Evolutionary conservation across 1,140 invertebrate genomes (phyloP), one percentile per base, ranked within the genome.

Genomic region (Proctacanthus coquilletti): DNA sequence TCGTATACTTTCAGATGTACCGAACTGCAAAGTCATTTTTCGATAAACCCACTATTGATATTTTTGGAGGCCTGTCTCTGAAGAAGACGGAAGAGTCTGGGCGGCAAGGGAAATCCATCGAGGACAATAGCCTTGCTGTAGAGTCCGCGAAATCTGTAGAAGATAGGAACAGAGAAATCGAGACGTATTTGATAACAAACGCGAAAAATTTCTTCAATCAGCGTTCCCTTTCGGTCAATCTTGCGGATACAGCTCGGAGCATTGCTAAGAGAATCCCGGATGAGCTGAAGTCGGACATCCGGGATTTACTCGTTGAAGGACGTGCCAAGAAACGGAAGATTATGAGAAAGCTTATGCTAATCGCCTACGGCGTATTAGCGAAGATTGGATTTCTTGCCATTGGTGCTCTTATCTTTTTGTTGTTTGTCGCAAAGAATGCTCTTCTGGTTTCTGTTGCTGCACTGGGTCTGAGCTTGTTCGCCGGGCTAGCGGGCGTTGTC

Each of bases 351-450:
- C 48, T 77, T 14, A 43, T 75, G 36, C 74, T 74, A 6, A 50
- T 76, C 19, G 45, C 77, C 34, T 43, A 74, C 21, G 69, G 64
- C 20, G 60, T 73, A 13, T 75, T 75, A 56, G 53, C 72, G 41
- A 77, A 77, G 50, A 53, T 75, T 32, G 70, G 64, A 25, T 56
- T 63, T 2, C 52, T 77, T 23, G 62, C 65, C 11, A 63, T 65
- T 19, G 55, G 74, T 11, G 60, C 65, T 10, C 74, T 71, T 62
- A 64, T 77, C 48, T 67, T 61, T 19, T 65, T 75, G 39, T 64
- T 66, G 20, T 54, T 77, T 29, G 53, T 77, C 45, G 74, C 75
- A 46, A 77, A 78, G 62, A 77, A 76, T 47, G 75, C 74, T 34
- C 61, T 78, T 43, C 45, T 75, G 37, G 65, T 68, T 8, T 72